These are phyloP conservation scores for Hirtodrosophila confusa DNA, from an alignment of 2,888 invertebrate genomes.

Conservation along the genomic window DNA sequence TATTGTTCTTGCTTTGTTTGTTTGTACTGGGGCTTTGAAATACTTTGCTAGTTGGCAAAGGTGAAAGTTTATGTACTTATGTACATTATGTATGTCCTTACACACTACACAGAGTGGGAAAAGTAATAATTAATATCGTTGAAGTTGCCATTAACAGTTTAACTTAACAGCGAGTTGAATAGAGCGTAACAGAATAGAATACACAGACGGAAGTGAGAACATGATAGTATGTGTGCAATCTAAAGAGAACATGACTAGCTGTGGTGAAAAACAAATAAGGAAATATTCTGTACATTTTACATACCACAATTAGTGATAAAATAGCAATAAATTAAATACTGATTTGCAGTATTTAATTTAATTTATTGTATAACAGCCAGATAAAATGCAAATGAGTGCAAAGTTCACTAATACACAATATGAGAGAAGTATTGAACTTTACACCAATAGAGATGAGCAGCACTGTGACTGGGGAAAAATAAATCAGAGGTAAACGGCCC, in stretches of 20 bases:
- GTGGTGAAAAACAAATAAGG: constrained; percentile 58
- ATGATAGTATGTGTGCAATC: constrained; percentile 25
- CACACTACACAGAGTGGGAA: too few species aligned
- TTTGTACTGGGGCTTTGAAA: neutral
- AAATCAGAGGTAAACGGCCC: too few species aligned
- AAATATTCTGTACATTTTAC: constrained; percentile 55
- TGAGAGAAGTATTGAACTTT: constrained; percentile 17
- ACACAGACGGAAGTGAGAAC: constrained; percentile 31
- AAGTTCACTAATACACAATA: constrained; percentile 45
- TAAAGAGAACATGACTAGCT: constrained; percentile 43
- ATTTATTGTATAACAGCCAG: constrained; percentile 47
- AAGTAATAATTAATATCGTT: neutral
- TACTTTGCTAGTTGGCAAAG: neutral
- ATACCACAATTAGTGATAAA: constrained; percentile 33
- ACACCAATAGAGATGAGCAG: constrained; percentile 3
- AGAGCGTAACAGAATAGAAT: constrained; percentile 10
- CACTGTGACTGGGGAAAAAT: too few species aligned
- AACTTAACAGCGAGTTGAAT: constrained; percentile 10
- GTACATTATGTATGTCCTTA: neutral
- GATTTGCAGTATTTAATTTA: constrained; percentile 4
- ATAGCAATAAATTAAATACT: constrained; percentile 25
- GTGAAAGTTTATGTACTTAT: neutral
- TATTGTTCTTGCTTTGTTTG: too few species aligned
- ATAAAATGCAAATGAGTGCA: constrained; percentile 23
- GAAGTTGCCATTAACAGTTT: constrained; percentile 14